These are phyloP conservation scores for Lacerta agilis DNA, from an alignment of 2,797 vertebrate genomes.

Conservation along the genomic window DNA sequence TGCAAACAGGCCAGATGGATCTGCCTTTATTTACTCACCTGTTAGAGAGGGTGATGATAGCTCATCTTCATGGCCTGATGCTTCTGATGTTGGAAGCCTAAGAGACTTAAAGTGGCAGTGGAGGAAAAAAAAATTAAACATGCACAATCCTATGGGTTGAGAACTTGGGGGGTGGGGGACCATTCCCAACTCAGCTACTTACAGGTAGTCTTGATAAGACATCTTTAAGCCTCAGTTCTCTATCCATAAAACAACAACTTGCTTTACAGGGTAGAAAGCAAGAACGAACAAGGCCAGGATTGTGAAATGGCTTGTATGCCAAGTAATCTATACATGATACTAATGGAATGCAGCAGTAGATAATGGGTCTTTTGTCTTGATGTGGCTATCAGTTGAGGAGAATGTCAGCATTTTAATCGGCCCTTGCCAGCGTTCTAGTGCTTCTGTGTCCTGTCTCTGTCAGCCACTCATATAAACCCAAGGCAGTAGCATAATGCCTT, in stretches of 20 bases:
- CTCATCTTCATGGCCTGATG: not conserved
- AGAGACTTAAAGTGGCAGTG: not conserved
- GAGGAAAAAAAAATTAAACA: not conserved
- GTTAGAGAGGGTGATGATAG: not conserved
- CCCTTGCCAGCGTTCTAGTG: not conserved
- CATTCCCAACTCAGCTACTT: not conserved
- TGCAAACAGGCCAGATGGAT: not conserved
- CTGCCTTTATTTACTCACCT: not conserved
- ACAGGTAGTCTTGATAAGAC: not conserved
- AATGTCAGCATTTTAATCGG: not conserved
- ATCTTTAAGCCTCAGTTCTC: not conserved
- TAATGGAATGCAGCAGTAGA: slow-evolving; percentile 8
- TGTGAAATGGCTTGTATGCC: not conserved
- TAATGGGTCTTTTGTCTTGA: not conserved
- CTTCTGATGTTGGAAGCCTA: not conserved
- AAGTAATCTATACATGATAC: slow-evolving; percentile 25
- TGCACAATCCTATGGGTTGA: not conserved
- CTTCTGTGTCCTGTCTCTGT: not conserved
- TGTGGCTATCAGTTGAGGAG: slow-evolving; percentile 35
- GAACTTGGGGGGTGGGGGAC: not conserved
- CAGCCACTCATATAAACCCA: not conserved
- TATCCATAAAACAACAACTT: not conserved
- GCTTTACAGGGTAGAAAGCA: not conserved
- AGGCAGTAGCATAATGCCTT: slow-evolving; percentile 8
- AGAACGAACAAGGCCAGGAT: not conserved